These are phyloP conservation scores for Choristoneura rosaceana DNA, from an alignment of 2,888 invertebrate genomes.

Conservation along the genomic window DNA sequence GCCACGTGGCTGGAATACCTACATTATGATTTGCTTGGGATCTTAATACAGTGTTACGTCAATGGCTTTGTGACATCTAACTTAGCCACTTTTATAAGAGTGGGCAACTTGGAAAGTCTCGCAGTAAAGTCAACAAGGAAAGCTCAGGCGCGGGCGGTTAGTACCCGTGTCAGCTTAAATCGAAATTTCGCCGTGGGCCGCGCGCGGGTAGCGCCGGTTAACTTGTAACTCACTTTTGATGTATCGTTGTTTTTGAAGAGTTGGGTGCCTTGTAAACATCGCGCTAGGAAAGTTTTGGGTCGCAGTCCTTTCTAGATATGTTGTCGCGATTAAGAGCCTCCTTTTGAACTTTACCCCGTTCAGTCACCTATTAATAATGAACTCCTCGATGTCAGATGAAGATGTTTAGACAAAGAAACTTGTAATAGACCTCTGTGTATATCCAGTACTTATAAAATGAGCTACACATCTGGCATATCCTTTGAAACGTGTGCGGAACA, in stretches of 20 bases:
- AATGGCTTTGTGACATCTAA: constrained; percentile 39
- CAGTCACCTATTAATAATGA: constrained; percentile 40
- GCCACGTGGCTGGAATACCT: constrained; percentile 30
- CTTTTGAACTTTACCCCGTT: constrained; percentile 41
- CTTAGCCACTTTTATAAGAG: constrained; percentile 57
- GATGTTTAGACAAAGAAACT: constrained; percentile 9
- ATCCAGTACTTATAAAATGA: constrained; percentile 1
- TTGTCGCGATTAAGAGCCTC: constrained; percentile 55
- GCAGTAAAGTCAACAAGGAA: constrained; percentile 64
- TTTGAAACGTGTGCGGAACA: constrained; percentile 36
- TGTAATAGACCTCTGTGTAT: constrained; percentile 3
- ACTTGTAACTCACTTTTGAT: constrained; percentile 82
- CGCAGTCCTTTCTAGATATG: constrained; percentile 58
- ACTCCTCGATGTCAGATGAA: constrained; percentile 13
- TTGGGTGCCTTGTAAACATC: constrained; percentile 75
- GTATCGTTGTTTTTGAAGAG: constrained; percentile 80
- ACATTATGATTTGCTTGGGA: constrained; percentile 13
- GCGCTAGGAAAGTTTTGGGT: constrained; percentile 72
- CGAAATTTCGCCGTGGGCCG: constrained; percentile 67
- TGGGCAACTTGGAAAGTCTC: constrained; percentile 60
- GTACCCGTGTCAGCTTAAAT: constrained; percentile 71
- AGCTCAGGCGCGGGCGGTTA: constrained; percentile 52
- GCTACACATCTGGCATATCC: constrained; percentile 26
- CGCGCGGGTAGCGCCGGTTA: constrained; percentile 69
- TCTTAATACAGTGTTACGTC: constrained; percentile 24